A percentile compares a stretch with the other conserved stretches of the same genome.
phyloP scores from a whole-genome alignment of 2,888 invertebrate genomes.

The Sepiola atlantica region DNA sequence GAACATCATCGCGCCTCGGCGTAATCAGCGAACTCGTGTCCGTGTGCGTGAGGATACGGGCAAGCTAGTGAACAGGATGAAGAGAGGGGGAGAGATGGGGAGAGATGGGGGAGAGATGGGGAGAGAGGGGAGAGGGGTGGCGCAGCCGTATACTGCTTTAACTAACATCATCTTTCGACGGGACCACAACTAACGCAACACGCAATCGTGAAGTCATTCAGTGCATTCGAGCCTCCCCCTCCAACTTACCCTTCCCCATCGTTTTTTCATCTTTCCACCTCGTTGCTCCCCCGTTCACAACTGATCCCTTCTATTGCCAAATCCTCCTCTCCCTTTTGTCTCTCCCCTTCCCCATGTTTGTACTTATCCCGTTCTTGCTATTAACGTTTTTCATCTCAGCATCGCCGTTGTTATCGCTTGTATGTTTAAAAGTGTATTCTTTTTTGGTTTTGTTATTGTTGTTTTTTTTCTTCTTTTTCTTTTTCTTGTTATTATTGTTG shows the following conservation, averaged over 20 bases:
- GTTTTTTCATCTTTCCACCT: not conserved
- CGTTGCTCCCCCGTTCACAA: not conserved
- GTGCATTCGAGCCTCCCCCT: conserved; percentile 18
- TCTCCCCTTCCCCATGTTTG: not conserved
- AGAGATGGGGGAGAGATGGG: no score
- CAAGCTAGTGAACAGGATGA: not conserved
- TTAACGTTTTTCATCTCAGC: not conserved
- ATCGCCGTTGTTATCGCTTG: not conserved
- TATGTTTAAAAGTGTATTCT: not conserved
- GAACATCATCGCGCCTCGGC: not conserved
- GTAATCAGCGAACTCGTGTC: not conserved
- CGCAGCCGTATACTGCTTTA: not conserved
- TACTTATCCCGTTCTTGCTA: not conserved
- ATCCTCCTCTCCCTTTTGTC: not conserved
- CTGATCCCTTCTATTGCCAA: not conserved
- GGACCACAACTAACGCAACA: conserved; percentile 20
- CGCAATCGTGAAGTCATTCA: not conserved
- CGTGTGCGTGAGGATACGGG: not conserved
- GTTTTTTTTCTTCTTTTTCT: no score
- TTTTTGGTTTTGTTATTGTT: not conserved
- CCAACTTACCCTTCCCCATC: not conserved
- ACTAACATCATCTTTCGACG: conserved; percentile 20
- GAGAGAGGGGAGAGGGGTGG: not conserved
- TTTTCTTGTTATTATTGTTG: no score
- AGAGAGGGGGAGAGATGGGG: no score